Evolutionary conservation across 2,113 vertebrate genomes (phyloP).

Genomic region (Embiotoca jacksoni): DNA sequence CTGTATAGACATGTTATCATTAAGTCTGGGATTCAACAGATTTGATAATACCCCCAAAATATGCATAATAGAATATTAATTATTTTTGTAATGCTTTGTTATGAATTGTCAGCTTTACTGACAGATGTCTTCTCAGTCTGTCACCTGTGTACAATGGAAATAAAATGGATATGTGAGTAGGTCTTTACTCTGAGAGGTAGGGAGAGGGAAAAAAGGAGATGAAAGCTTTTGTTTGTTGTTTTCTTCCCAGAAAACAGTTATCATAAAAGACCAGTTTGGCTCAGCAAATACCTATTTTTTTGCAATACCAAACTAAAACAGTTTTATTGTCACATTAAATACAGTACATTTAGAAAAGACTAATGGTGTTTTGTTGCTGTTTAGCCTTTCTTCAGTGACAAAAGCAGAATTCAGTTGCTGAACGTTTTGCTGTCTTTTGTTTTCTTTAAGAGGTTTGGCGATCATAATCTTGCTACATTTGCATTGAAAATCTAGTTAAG

Average conservation of each 20-base stretch:
- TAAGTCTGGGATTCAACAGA: constrained; percentile 40
- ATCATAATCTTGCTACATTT: constrained; percentile 56
- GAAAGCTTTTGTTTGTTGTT: constrained; percentile 22
- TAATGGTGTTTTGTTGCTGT: constrained; percentile 26
- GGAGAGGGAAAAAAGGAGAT: constrained; percentile 17
- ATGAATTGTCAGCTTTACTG: constrained; percentile 53
- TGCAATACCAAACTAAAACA: constrained; percentile 13
- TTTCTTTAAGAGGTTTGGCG: constrained; percentile 41
- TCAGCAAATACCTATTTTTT: constrained; percentile 7
- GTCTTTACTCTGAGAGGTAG: constrained; percentile 5
- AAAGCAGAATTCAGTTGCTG: constrained; percentile 34
- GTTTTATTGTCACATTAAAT: constrained; percentile 39
- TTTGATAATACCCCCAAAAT: constrained; percentile 61
- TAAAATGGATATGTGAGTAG: constrained; percentile 32
- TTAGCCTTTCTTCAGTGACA: constrained; percentile 34
- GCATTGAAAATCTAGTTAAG: constrained; percentile 49
- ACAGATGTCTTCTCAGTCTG: constrained; percentile 43
- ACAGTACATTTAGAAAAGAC: constrained; percentile 24
- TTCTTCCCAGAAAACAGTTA: constrained; percentile 22
- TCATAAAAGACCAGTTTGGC: constrained; percentile 36
- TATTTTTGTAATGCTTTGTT: constrained; percentile 51
- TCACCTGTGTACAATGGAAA: constrained; percentile 54
- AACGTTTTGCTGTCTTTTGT: constrained; percentile 56
- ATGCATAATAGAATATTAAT: constrained; percentile 40
- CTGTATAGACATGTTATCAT: constrained; percentile 43